These are phyloP conservation scores for Gobio occitaniae DNA, from an alignment of 2,797 vertebrate species.

Conservation along the genomic window DNA sequence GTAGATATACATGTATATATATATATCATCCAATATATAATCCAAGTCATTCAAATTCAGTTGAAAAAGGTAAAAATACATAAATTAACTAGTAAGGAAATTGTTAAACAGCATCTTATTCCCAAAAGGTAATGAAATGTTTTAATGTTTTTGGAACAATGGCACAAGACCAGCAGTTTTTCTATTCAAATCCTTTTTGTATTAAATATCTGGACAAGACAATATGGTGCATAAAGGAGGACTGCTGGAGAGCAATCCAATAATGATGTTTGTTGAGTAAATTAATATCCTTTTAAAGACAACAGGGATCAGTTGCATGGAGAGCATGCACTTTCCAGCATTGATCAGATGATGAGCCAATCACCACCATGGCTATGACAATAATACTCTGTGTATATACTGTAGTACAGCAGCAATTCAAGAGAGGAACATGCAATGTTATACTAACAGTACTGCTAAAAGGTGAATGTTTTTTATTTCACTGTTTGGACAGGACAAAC, in stretches of 20 bases:
- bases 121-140: conserved; percentile 63
- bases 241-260: conserved; percentile 15
- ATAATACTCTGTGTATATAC: conserved; percentile 55
- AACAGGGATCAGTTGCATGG: neutral
- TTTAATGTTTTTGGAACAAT: conserved; percentile 70
- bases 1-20: conserved; percentile 1
- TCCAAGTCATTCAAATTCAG: conserved; percentile 67
- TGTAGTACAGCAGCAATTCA: conserved; percentile 52
- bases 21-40: conserved; percentile 16
- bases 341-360: neutral
- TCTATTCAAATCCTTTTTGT: conserved; percentile 54
- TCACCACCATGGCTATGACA: conserved; percentile 11
- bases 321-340: neutral
- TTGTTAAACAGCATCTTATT: conserved; percentile 73
- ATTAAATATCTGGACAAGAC: conserved; percentile 19
- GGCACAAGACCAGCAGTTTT: conserved; percentile 70
- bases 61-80: conserved; percentile 69
- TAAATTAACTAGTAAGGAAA: conserved; percentile 64
- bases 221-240: conserved; percentile 26
- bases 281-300: conserved; percentile 27
- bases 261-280: neutral
- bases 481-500: neutral
- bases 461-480: conserved; percentile 12
- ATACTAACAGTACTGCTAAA: conserved; percentile 28
- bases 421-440: conserved; percentile 60